Conservation (phyloP, 1,140 invertebrate genomes). For the Trichonephila clavipes region DNA sequence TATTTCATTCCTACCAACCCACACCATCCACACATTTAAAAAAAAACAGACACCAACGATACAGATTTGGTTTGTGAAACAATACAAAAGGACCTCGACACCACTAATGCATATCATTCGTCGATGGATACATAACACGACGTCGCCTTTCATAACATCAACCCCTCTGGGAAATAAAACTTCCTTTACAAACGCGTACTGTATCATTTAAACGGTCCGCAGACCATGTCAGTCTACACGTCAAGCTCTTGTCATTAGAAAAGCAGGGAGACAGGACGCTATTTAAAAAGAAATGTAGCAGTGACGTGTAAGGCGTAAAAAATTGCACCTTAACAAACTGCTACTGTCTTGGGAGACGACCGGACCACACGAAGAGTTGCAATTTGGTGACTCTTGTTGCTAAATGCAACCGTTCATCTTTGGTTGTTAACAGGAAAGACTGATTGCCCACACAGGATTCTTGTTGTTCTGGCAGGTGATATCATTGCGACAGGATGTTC, state of each 20-base stretch:
- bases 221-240: slow-evolving; percentile 17
- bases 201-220: slow-evolving; percentile 37
- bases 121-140: not conserved
- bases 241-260: not conserved
- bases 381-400: slow-evolving; percentile 36
- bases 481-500: not conserved
- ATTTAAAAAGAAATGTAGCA: not conserved
- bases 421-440: not conserved
- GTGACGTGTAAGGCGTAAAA: slow-evolving; percentile 43
- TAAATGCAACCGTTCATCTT: slow-evolving; percentile 16
- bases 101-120: not conserved
- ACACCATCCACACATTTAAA: not conserved
- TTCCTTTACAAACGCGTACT: not conserved
- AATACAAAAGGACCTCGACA: not conserved
- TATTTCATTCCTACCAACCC: too few species aligned
- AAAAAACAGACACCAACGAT: not conserved
- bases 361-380: slow-evolving; percentile 40
- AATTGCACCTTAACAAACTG: slow-evolving; percentile 22
- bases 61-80: not conserved
- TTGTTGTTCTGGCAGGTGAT: not conserved
- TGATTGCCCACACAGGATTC: not conserved
- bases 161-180: not conserved
- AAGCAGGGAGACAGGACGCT: not conserved
- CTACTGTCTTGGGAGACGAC: not conserved
- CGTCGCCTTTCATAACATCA: not conserved